These are phyloP conservation scores for Aphodius granarius DNA, from an alignment of 2,888 invertebrate species.

Conservation along the genomic window DNA sequence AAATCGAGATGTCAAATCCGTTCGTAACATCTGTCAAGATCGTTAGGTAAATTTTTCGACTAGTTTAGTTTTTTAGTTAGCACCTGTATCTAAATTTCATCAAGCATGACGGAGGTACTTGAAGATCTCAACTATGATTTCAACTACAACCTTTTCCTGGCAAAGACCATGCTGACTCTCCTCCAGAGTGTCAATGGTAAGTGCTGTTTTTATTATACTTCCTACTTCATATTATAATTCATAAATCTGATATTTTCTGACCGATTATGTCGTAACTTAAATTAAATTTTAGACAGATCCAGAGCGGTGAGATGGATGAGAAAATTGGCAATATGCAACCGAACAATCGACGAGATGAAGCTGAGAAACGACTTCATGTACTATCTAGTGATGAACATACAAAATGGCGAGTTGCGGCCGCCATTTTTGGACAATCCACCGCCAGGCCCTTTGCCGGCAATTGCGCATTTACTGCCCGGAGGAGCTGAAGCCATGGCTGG, in stretches of 20 bases:
- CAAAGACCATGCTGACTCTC: slow-evolving; percentile 54
- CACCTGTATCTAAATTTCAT: background rate
- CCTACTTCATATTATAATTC: no score
- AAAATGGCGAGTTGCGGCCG: slow-evolving; percentile 53
- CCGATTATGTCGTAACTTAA: background rate
- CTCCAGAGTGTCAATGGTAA: slow-evolving; percentile 46
- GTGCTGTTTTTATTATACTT: no score
- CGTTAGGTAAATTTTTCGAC: background rate
- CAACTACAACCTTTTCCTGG: slow-evolving; percentile 57
- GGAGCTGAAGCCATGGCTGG: slow-evolving; percentile 37
- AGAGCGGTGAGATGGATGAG: slow-evolving; percentile 57
- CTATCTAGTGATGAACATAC: slow-evolving; percentile 56
- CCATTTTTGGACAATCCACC: slow-evolving; percentile 59
- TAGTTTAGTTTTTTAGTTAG: no score
- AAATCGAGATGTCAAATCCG: background rate
- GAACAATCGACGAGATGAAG: slow-evolving; percentile 56
- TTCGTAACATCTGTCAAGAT: background rate
- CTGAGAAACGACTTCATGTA: slow-evolving; percentile 60
- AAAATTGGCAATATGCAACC: slow-evolving; percentile 54
- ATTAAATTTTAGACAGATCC: slow-evolving; percentile 50
- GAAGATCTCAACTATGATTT: slow-evolving; percentile 58
- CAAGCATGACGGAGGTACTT: slow-evolving; percentile 49
- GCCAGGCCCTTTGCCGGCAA: slow-evolving; percentile 51
- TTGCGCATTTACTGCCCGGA: slow-evolving; percentile 53
- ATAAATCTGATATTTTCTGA: no score